Evolutionary conservation across 2,888 invertebrate genomes (phyloP).

Genomic region (Gryllus longicercus): DNA sequence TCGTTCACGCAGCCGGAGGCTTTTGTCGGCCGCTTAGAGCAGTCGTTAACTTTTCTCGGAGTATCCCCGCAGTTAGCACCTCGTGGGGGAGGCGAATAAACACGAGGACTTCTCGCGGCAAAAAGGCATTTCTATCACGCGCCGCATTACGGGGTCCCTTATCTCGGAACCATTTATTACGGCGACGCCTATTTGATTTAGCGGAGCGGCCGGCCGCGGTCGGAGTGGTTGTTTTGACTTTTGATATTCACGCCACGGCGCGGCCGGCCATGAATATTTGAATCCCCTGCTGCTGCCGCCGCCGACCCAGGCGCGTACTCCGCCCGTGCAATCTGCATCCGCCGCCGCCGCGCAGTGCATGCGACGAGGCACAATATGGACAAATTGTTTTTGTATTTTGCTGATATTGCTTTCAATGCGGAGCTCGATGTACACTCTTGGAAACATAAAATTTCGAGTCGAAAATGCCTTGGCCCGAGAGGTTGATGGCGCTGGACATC

Average conservation of each 20-base stretch:
- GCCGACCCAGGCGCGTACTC: too few relatives aligned
- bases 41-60: constrained; percentile 10
- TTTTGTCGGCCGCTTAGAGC: not conserved
- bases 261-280: not conserved
- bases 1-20: not conserved
- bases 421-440: too few relatives aligned
- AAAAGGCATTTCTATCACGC: not conserved
- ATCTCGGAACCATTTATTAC: constrained; percentile 1
- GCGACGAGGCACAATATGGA: too few relatives aligned
- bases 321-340: too few relatives aligned
- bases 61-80: not conserved
- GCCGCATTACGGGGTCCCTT: not conserved
- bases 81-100: not conserved
- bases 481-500: too few relatives aligned
- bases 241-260: not conserved
- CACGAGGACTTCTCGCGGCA: not conserved
- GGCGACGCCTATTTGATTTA: constrained; percentile 5
- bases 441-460: too few relatives aligned
- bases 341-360: too few relatives aligned
- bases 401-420: too few relatives aligned
- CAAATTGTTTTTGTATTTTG: too few relatives aligned
- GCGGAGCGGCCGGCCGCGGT: not conserved
- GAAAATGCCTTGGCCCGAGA: too few relatives aligned
- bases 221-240: not conserved
- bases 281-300: not conserved